Conservation (phyloP, 2,888 invertebrate species). For the Rotaria socialis region DNA sequence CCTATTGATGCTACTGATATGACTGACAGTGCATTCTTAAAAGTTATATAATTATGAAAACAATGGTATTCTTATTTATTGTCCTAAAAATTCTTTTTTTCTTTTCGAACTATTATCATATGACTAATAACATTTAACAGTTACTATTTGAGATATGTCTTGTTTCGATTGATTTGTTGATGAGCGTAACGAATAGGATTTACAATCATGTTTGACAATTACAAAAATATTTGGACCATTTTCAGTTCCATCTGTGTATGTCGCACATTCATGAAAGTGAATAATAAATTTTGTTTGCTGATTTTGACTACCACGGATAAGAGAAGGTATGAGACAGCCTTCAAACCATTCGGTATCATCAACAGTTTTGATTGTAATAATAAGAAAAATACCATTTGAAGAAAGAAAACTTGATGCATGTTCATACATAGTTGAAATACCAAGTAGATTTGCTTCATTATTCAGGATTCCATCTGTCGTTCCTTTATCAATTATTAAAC, state of each 20-base stretch:
- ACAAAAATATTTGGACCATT: conserved; percentile 20
- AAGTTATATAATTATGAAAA: too few relatives aligned
- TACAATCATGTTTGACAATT: neutral
- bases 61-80: too few relatives aligned
- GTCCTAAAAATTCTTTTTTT: neutral
- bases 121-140: neutral
- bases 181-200: neutral
- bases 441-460: neutral
- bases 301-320: neutral
- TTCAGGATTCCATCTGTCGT: conserved; percentile 3
- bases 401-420: neutral
- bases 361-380: neutral
- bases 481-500: conserved; percentile 14
- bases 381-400: neutral
- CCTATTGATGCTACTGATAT: too few relatives aligned
- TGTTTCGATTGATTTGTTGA: neutral
- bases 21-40: too few relatives aligned
- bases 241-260: neutral
- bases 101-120: neutral
- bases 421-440: neutral
- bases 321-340: neutral
- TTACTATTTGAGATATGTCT: neutral
- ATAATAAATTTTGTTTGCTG: neutral
- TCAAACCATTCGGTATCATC: conserved; percentile 5
- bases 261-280: conserved; percentile 24